Evolutionary conservation across 2,113 vertebrate genomes (phyloP).

Genomic region (Gallinago jamesoni): DNA sequence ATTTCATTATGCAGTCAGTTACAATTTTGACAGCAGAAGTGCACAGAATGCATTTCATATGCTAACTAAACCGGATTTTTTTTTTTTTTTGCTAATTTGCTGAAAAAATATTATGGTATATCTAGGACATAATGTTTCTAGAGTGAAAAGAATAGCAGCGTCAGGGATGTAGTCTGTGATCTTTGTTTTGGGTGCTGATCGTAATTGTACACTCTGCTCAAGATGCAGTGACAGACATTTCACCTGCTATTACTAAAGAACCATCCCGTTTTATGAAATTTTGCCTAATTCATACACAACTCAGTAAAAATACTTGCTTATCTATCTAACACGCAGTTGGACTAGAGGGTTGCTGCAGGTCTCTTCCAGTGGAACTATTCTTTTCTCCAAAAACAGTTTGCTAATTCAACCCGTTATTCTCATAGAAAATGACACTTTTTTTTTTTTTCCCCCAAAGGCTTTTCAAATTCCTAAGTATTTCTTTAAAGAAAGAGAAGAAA

Average conservation of each 20-base stretch:
- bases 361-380: neutral
- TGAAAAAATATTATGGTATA: constrained; percentile 57
- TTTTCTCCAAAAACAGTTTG: neutral
- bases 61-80: constrained; percentile 28
- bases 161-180: constrained; percentile 23
- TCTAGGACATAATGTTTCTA: constrained; percentile 31
- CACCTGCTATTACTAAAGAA: neutral
- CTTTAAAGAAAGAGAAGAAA: neutral
- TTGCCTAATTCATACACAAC: neutral
- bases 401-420: neutral
- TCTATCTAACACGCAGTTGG: neutral
- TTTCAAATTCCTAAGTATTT: neutral
- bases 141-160: constrained; percentile 29
- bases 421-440: neutral
- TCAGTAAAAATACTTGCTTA: neutral
- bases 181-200: constrained; percentile 26
- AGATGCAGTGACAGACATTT: neutral
- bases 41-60: constrained; percentile 48
- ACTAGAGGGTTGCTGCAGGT: neutral
- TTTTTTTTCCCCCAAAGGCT: neutral
- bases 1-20: constrained; percentile 58
- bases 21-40: constrained; percentile 43
- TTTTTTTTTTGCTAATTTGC: constrained; percentile 3
- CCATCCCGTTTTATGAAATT: neutral
- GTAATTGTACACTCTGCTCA: neutral